Percentiles rank a stretch among this genome's conserved stretches.
Conservation (phyloP, 2,113 vertebrate genomes). For the Podarcis cretensis region DNA sequence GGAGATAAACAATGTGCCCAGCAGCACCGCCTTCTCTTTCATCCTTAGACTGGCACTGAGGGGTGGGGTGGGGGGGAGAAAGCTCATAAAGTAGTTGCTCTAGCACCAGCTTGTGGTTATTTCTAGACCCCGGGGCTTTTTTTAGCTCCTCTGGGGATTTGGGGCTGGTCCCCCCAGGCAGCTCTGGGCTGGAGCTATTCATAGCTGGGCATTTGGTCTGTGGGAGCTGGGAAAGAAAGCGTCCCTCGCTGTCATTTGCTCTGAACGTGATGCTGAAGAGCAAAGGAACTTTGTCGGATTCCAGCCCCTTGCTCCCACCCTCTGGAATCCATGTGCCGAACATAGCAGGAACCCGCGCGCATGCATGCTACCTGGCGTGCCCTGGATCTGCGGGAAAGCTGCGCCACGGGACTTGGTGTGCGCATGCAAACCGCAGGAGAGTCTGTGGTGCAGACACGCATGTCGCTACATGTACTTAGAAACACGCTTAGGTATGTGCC, state of each 20-base stretch:
- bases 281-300: background rate
- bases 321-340: background rate
- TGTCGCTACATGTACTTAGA: too few species aligned
- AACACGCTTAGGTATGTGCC: background rate
- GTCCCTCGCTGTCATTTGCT: background rate
- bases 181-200: conserved; percentile 2
- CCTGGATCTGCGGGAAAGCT: background rate
- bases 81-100: background rate
- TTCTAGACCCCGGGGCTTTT: conserved; percentile 9
- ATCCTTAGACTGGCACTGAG: background rate
- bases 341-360: too few species aligned
- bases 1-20: background rate
- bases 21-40: background rate
- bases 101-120: background rate
- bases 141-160: background rate
- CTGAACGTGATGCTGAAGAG: too few species aligned
- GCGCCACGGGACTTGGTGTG: background rate
- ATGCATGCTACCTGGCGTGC: background rate
- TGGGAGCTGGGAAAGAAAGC: background rate
- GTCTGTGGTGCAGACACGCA: background rate
- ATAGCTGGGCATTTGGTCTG: conserved; percentile 6
- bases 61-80: background rate
- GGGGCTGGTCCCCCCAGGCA: background rate
- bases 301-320: background rate
- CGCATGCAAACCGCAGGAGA: too few species aligned